Conservation (phyloP, 1,140 invertebrate genomes). For the Triops longicaudatus region DNA sequence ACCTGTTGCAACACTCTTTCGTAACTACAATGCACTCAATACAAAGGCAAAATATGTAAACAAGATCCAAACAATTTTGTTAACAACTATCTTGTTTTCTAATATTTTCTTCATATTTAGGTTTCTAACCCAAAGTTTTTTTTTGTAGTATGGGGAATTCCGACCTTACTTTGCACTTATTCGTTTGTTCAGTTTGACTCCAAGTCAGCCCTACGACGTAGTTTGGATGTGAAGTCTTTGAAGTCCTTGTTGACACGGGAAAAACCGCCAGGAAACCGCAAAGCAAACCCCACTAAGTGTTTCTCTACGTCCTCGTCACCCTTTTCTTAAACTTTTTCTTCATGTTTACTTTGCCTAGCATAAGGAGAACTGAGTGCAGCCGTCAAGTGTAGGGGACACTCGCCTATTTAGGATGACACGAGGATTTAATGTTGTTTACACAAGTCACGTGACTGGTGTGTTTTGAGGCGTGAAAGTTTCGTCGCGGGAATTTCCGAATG, state of each 20-base stretch:
- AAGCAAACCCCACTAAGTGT: background rate
- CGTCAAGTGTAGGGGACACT: background rate
- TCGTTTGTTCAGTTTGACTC: background rate
- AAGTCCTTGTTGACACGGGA: background rate
- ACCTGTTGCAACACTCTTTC: too few relatives aligned
- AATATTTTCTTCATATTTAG: background rate
- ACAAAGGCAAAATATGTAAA: too few relatives aligned
- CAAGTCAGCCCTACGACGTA: background rate
- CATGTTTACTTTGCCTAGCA: background rate
- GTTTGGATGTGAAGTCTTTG: background rate
- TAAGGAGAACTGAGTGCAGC: background rate
- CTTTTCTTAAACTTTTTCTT: background rate
- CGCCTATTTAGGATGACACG: background rate
- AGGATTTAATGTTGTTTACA: constrained; percentile 8
- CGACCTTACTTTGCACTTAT: background rate
- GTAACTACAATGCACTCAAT: too few relatives aligned
- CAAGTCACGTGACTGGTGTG: constrained; percentile 11
- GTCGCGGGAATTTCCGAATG: background rate
- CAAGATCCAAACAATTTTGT: too few relatives aligned
- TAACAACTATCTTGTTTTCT: too few relatives aligned
- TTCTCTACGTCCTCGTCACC: background rate
- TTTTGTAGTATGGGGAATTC: background rate
- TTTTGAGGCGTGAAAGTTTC: background rate
- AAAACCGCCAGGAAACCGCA: constrained; percentile 5
- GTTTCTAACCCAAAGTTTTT: background rate